A percentile compares a stretch with the other conserved stretches of the same genome.
Evolutionary conservation across 1,140 invertebrate genomes (phyloP).

Genomic region (Lepidurus packardi): DNA sequence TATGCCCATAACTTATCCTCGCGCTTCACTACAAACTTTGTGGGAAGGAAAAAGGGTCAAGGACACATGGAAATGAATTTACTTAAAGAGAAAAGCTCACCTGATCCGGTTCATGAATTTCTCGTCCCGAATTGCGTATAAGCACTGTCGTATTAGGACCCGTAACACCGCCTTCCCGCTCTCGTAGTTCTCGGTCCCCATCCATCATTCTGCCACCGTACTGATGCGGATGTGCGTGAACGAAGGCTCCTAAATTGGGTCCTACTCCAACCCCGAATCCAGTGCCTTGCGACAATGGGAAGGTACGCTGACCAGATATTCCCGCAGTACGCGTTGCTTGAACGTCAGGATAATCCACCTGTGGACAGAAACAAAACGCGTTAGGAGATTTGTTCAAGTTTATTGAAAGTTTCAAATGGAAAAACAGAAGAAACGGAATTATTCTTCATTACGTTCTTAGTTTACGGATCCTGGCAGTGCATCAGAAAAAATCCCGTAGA

Average conservation of each 20-base stretch:
- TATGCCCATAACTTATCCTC: too few relatives aligned
- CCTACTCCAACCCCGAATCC: neutral
- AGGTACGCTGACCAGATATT: constrained; percentile 26
- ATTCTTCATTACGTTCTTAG: too few relatives aligned
- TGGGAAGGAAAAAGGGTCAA: too few relatives aligned
- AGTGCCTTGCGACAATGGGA: constrained; percentile 1
- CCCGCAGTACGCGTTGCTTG: constrained; percentile 24
- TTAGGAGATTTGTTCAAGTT: too few relatives aligned
- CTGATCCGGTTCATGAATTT: neutral
- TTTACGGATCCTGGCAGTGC: too few relatives aligned
- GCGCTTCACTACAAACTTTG: too few relatives aligned
- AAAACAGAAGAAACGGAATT: too few relatives aligned
- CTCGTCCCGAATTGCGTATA: neutral
- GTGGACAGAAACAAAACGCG: constrained; percentile 5
- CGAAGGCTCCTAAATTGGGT: neutral
- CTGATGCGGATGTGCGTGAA: constrained; percentile 5
- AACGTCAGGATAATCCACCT: constrained; percentile 34
- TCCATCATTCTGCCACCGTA: constrained; percentile 13
- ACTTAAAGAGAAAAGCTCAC: neutral
- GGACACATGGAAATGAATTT: too few relatives aligned
- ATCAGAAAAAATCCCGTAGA: too few relatives aligned
- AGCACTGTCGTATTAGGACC: neutral
- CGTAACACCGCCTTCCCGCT: neutral
- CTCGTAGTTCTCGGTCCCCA: constrained; percentile 4
- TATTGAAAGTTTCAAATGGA: too few relatives aligned